Base-by-base conservation (phyloP, 2,888 invertebrate species). In the Autographa pulchrina region DNA sequence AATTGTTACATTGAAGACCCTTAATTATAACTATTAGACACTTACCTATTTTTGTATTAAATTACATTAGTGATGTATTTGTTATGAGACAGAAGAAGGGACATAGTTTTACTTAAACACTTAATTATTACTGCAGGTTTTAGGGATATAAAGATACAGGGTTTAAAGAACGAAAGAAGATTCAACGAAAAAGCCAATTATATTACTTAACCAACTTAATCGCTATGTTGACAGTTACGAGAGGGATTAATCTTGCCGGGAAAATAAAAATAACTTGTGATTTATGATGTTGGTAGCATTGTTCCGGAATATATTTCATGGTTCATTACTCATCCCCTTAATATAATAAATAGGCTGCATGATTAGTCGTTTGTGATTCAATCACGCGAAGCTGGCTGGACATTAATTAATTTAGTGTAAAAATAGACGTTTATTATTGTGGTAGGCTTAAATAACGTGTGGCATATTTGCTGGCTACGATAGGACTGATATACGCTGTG, bases 251-350 rank as follows among this genome's bases (percentile, higher is more conserved):
- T 20, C 54, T 56, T 25, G 54, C 54, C 5, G 54, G 11, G 20
- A 56, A 56, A 56, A 56, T 20, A 56, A 56, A 56, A 56, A 56
- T 56, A 56, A 56, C 13, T 56, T 56, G 25, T 56, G 54, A 56
- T 56, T 56, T 56, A 56, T 56, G 54, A 56, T 6, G 54, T 25
- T 56, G 20, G 20, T 56, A 56, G 20, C 13, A 56, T 56, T 56
- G 54, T 56, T 56, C 13, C 54, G 54, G 25, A 25, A 20, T 56
- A 56, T 14, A 20, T 20, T 20, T 20, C 25, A 54, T 54, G 54
- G 54, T 54, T 54, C 54, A 54, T 54, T 20, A 56, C 54, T 56
- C 54, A 56, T 56, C 54, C 54, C 54, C 13, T 25, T 56, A 56
- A 56, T 56, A 56, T 25, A 56, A 3, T 56, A 56, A 56, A 56